Evolutionary conservation across 1,140 invertebrate genomes (phyloP).

Genomic region (Pogonognathellus flavescens): DNA sequence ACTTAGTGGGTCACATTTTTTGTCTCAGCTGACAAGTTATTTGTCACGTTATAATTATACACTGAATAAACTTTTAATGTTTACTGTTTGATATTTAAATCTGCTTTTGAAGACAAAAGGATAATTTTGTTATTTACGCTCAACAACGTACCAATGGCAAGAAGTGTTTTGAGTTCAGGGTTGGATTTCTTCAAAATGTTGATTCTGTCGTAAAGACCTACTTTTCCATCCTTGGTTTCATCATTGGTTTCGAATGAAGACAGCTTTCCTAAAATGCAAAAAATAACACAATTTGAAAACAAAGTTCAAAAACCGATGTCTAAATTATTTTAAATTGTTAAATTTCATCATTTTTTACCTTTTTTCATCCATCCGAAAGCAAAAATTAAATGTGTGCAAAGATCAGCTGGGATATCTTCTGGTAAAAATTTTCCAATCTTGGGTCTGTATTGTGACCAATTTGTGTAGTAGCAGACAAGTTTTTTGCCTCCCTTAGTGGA

Average conservation of each 20-base stretch:
- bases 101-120: neutral
- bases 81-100: neutral
- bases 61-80: neutral
- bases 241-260: slow-evolving; percentile 86
- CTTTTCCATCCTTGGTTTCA: slow-evolving; percentile 91
- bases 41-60: no score
- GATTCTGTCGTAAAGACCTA: slow-evolving; percentile 89
- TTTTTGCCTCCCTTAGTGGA: slow-evolving; percentile 35
- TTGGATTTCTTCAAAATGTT: slow-evolving; percentile 88
- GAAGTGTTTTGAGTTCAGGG: slow-evolving; percentile 87
- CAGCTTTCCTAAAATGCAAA: slow-evolving; percentile 54
- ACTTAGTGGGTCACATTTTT: no score
- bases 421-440: slow-evolving; percentile 94
- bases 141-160: slow-evolving; percentile 91
- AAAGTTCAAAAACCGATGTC: neutral
- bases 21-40: no score
- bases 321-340: neutral
- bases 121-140: slow-evolving; percentile 58
- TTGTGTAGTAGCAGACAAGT: slow-evolving; percentile 95
- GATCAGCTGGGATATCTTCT: slow-evolving; percentile 93
- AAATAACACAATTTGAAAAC: neutral
- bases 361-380: slow-evolving; percentile 98
- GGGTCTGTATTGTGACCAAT: slow-evolving; percentile 96
- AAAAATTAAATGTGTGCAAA: slow-evolving; percentile 96
- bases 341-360: slow-evolving; percentile 74